A percentile compares a stretch with the other conserved stretches of the same genome.
These are phyloP conservation scores for Neolamprologus sp. DNA, from an alignment of 2,113 vertebrate genomes.

Conservation along the genomic window DNA sequence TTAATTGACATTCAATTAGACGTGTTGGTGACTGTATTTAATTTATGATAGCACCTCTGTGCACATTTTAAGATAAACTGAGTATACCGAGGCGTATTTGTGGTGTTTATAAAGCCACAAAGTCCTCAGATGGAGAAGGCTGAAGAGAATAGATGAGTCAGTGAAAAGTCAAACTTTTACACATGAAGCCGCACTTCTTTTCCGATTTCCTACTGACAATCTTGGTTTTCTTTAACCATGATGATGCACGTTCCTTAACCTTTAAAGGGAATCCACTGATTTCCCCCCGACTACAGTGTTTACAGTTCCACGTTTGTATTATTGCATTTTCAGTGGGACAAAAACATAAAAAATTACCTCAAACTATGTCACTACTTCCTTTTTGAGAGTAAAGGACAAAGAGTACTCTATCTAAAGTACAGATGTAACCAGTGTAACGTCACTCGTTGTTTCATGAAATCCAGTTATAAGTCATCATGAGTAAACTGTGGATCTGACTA, in stretches of 20 bases:
- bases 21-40: background rate
- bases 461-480: background rate
- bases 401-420: background rate
- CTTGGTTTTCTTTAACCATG: background rate
- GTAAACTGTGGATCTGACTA: background rate
- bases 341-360: background rate
- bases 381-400: background rate
- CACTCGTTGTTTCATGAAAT: background rate
- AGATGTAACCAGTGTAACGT: background rate
- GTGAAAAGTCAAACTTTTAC: background rate
- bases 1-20: background rate
- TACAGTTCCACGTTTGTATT: background rate
- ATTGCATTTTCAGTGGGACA: background rate
- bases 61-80: background rate
- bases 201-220: background rate
- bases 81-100: background rate
- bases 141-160: background rate
- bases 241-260: background rate
- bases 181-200: background rate
- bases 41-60: background rate
- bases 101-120: background rate
- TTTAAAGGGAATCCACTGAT: background rate
- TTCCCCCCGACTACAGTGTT: background rate
- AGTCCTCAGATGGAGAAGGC: background rate
- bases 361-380: background rate